Evolutionary conservation across 2,797 vertebrate species (phyloP), one percentile per base, ranked within the genome.

Genomic region (Pseudomugil gertrudae): DNA sequence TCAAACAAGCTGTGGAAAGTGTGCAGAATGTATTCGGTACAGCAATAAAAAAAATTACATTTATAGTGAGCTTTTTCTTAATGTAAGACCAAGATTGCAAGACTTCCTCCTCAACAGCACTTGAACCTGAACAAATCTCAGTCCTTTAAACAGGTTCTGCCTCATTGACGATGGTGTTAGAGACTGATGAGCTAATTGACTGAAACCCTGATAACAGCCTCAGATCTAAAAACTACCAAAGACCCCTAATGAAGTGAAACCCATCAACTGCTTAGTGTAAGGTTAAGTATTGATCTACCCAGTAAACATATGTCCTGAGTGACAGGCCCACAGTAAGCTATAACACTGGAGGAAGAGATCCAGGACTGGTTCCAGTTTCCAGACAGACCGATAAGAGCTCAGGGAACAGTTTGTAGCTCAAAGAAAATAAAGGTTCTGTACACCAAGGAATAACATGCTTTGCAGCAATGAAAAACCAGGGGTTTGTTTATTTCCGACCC

Each of bases 231-330:
- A 65, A 73, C 62, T 59, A 73, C 74, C 55, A 60, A 59, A 76
- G 57, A 62, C 82, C 71, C 80, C 62, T 81, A 81, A 82, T 80
- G 71, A 73, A 57, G 72, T 69, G 51, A 60, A 59, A 55, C 56
- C 76, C 54, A 78, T 80, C 65, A 65, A 77, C 77, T 65, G 77
- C 74, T 80, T 47, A 74, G 64, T 69, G 66, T 78, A 78, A 80
- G 75, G 85, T 86, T 83, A 72, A 72, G 71, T 87, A 92, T 92
- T 54, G 91, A 92, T 91, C 86, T 64, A 32, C 59, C 72, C 55
- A 0, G 82, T 85, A 85, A 88, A 89, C 83, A 88, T 83, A 78
- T 57, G 77, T 76, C 66, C 55, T 80, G 87, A 90, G 68, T 87
- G 87, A 91, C 76, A 68, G 82, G 86, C 87, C 87, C 86, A 86